Evolutionary conservation across 2,888 invertebrate species (phyloP).

Genomic region (Altica lythri): DNA sequence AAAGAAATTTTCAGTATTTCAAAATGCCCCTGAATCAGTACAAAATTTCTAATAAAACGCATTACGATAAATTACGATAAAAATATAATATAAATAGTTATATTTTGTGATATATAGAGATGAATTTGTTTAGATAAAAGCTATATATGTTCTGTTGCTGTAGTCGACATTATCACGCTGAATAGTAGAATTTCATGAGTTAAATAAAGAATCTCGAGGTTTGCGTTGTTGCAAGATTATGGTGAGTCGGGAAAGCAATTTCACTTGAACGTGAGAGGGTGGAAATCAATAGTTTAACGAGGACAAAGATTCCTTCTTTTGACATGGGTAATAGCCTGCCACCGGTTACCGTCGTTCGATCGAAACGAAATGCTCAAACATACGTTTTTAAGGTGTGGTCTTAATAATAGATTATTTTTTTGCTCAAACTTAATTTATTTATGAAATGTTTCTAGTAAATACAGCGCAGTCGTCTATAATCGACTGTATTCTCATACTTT

Average conservation of each 20-base stretch:
- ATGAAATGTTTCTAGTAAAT: too few relatives aligned
- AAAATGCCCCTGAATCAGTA: too few relatives aligned
- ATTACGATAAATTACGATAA: too few relatives aligned
- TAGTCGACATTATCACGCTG: conserved; percentile 36
- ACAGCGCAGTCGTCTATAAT: too few relatives aligned
- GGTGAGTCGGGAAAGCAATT: conserved; percentile 44
- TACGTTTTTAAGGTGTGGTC: conserved; percentile 21
- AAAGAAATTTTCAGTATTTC: too few relatives aligned
- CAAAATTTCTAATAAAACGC: too few relatives aligned
- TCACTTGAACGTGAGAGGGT: conserved; percentile 44
- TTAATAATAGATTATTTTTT: too few relatives aligned
- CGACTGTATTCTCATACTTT: too few relatives aligned
- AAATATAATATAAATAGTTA: too few relatives aligned
- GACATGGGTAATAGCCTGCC: conserved; percentile 37
- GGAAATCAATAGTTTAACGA: conserved; percentile 47
- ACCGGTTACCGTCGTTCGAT: conserved; percentile 20
- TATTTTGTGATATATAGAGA: too few relatives aligned
- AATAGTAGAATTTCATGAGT: conserved; percentile 40
- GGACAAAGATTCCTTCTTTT: conserved; percentile 41
- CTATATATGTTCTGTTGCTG: conserved; percentile 6
- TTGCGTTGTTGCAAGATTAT: conserved; percentile 42
- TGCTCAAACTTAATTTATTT: too few relatives aligned
- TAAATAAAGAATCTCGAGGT: conserved; percentile 42
- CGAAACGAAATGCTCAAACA: conserved; percentile 22
- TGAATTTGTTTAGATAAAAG: too few relatives aligned